Evolutionary conservation across 2,113 vertebrate genomes (phyloP), one percentile per base, ranked within the genome.

Genomic region (Dicentrarchus labrax): DNA sequence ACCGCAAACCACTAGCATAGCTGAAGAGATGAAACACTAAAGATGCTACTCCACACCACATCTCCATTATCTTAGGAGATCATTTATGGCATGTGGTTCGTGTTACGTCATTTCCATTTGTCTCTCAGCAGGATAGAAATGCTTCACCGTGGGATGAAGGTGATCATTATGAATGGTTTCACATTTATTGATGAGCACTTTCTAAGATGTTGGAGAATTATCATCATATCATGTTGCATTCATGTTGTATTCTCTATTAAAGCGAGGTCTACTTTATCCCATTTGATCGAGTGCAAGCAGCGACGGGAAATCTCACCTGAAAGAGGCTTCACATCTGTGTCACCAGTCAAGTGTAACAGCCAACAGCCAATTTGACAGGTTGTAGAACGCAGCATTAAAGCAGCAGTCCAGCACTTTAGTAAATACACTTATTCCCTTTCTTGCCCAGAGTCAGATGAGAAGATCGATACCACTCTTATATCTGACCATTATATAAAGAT

Each of bases 111-210:
- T 66, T 75, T 64, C 36, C 66, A 76, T 79, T 53, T 82, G 43
- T 56, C 19, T 65, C 60, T 36, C 66, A 73, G 67, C 71, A 38
- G 62, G 81, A 80, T 51, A 30, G 54, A 82, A 88, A 72, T 5
- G 13, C 41, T 16, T 78, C 66, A 0, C 48, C 21, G 5, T 21
- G 10, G 16, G 39, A 72, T 45, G 45, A 67, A 67, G 43, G 38
- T 66, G 66, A 72, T 67, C 36, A 66, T 67, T 82, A 75, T 21
- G 50, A 88, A 57, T 4, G 17, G 36, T 61, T 73, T 70, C 19
- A 53, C 16, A 41, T 82, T 60, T 68, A 72, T n/a, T 72, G 56
- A 71, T 5, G 17, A 10, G 1, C 1, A 62, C 30, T 73, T 72
- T 21, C 21, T n/a, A 24, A 70, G 6, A 56, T 41, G 64, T n/a